Evolutionary conservation across 1,140 invertebrate species (phyloP).

Genomic region (Drosophila ambigua): DNA sequence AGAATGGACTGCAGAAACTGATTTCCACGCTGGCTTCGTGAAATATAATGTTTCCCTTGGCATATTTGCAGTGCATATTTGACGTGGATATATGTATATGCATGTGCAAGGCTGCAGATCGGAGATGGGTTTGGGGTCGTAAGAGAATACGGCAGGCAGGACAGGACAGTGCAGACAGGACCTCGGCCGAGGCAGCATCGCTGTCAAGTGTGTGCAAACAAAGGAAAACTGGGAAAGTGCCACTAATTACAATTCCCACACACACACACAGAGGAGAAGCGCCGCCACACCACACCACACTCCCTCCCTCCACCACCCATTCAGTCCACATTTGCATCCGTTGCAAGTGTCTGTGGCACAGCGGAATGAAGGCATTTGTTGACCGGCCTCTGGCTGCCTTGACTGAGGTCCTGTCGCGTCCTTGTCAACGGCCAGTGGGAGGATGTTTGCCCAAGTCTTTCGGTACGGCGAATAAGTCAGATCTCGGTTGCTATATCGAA

Average conservation of each 20-base stretch:
- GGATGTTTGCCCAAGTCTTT: conserved; percentile 42
- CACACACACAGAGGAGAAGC: conserved; percentile 38
- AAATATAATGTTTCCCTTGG: conserved; percentile 57
- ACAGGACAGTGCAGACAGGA: conserved; percentile 19
- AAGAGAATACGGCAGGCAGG: neutral
- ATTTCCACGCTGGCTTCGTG: conserved; percentile 7
- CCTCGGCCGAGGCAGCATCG: conserved; percentile 34
- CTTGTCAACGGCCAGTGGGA: conserved; percentile 26
- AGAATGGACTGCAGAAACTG: neutral
- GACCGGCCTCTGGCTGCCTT: conserved; percentile 38
- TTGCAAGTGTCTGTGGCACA: conserved; percentile 29
- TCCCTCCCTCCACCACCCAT: neutral
- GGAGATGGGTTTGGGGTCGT: too few relatives aligned
- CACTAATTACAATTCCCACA: conserved; percentile 78
- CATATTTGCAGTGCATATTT: conserved; percentile 68
- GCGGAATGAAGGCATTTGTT: conserved; percentile 28
- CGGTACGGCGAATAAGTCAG: conserved; percentile 19
- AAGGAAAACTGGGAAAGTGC: conserved; percentile 75
- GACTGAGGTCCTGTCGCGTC: conserved; percentile 34
- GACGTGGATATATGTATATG: conserved; percentile 10
- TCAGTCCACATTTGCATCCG: conserved; percentile 51
- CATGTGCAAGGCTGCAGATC: conserved; percentile 2
- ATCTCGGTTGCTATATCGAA: conserved; percentile 48
- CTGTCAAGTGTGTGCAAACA: conserved; percentile 75
- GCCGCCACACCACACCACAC: conserved; percentile 1